Conservation (phyloP, 2,113 vertebrate genomes). For the Tachysurus fulvidraco region DNA sequence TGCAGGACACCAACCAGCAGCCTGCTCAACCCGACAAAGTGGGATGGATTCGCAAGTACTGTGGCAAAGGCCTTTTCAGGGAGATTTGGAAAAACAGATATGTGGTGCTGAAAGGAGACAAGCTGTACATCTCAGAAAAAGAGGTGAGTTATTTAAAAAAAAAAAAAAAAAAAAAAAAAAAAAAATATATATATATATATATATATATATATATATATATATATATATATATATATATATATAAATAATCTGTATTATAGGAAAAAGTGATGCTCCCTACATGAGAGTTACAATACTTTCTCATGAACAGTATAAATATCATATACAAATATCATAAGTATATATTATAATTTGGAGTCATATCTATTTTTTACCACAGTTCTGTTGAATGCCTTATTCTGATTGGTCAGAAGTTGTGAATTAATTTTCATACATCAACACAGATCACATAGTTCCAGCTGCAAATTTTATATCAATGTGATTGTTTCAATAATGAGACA, state of each 20-base stretch:
- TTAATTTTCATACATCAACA: background rate
- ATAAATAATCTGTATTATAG: background rate
- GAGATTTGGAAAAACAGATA: conserved; percentile 98
- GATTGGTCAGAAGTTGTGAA: background rate
- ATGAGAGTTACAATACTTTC: too few relatives aligned
- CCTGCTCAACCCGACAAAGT: conserved; percentile 82
- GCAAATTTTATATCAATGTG: background rate
- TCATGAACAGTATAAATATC: background rate
- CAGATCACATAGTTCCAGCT: background rate
- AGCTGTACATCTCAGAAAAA: conserved; percentile 90
- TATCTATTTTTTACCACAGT: background rate
- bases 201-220: too few relatives aligned
- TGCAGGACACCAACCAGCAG: conserved; percentile 77
- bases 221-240: too few relatives aligned
- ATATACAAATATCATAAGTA: too few relatives aligned
- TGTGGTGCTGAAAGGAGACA: conserved; percentile 85
- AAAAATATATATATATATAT: too few relatives aligned
- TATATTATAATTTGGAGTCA: background rate
- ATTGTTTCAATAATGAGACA: background rate
- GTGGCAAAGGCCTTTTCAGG: conserved; percentile 91
- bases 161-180: too few relatives aligned
- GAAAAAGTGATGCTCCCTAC: too few relatives aligned
- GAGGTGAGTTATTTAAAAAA: conserved; percentile 76
- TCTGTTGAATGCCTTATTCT: background rate
- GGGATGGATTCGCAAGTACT: conserved; percentile 96